Conservation (phyloP, 2,888 invertebrate species). For the Conistra vaccinii region DNA sequence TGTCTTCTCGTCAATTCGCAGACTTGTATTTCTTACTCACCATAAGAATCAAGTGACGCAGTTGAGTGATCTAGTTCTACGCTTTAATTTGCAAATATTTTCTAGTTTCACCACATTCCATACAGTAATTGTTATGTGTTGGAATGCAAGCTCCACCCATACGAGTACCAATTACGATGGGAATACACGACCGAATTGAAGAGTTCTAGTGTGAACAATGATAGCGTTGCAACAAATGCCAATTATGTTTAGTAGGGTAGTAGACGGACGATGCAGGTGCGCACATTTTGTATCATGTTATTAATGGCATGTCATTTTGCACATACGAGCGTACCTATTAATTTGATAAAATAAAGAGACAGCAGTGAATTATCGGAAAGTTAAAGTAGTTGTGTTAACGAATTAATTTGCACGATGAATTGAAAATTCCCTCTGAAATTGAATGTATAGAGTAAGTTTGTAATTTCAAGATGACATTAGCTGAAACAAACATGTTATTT, state of each 20-base stretch:
- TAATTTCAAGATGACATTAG: not conserved
- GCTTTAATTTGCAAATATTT: constrained; percentile 80
- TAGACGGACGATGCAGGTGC: constrained; percentile 70
- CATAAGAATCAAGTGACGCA: constrained; percentile 60
- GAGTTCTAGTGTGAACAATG: constrained; percentile 48
- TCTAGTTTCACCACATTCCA: constrained; percentile 86
- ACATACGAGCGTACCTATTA: constrained; percentile 56
- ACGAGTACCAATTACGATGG: constrained; percentile 75
- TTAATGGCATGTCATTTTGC: constrained; percentile 69
- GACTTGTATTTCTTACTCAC: constrained; percentile 9
- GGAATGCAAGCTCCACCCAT: constrained; percentile 81
- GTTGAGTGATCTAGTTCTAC: constrained; percentile 75
- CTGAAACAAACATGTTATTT: not conserved
- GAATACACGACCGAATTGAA: constrained; percentile 72
- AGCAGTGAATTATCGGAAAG: constrained; percentile 41
- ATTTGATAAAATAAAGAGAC: constrained; percentile 60
- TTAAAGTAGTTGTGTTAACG: constrained; percentile 2
- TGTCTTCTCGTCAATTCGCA: not conserved
- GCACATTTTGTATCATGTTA: constrained; percentile 69
- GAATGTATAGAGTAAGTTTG: not conserved
- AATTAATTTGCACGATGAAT: not conserved
- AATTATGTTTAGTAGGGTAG: constrained; percentile 56
- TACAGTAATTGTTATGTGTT: constrained; percentile 79
- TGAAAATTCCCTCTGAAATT: not conserved
- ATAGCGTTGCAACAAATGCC: constrained; percentile 23